Evolutionary conservation across 2,888 invertebrate species (phyloP), one percentile per base, ranked within the genome.

Genomic region (Deilephila elpenor): DNA sequence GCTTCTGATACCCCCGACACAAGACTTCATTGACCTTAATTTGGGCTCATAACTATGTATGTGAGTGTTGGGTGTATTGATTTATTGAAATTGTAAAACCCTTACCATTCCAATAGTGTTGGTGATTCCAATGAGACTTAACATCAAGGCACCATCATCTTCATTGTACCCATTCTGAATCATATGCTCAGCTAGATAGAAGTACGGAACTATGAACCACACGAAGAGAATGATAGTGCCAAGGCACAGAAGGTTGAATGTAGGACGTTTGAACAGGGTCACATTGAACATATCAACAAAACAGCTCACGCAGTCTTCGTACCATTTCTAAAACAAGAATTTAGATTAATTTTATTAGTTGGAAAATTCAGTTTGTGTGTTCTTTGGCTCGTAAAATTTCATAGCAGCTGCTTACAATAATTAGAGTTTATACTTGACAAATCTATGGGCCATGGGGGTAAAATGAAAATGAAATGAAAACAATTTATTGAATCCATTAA

Each of bases 191-290:
- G 97, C 97, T 77, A 99, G 95, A 91, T 98, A 99, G 89, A 99
- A 98, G 93, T 99, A 99, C 19, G 99, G 98, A 74, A 99, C 98
- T 85, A 99, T 99, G 91, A 98, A 98, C 97, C 98, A 98, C 83
- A 97, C 96, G 92, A 99, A 99, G 72, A 99, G 95, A 73, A 98
- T 95, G 81, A 98, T 96, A 78, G 98, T 98, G 73, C 98, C 98
- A 20, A 98, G 86, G 74, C 98, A 97, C 86, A 98, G 96, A 67
- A 98, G 95, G 78, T 97, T 95, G 90, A 98, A 98, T 80, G 97
- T 97, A 74, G 96, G 91, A 86, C 97, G 96, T 86, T 96, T 94
- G 88, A 98, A 97, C 88, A 98, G 96, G 34, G 96, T 96, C 83
- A 98, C 97, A 91, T 98, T 98, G 89, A 97, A 96, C 92, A 94